Percentiles rank a stretch among this genome's conserved stretches.
These are phyloP conservation scores for Holotrichia oblita DNA, from an alignment of 1,140 invertebrate genomes.

Conservation along the genomic window DNA sequence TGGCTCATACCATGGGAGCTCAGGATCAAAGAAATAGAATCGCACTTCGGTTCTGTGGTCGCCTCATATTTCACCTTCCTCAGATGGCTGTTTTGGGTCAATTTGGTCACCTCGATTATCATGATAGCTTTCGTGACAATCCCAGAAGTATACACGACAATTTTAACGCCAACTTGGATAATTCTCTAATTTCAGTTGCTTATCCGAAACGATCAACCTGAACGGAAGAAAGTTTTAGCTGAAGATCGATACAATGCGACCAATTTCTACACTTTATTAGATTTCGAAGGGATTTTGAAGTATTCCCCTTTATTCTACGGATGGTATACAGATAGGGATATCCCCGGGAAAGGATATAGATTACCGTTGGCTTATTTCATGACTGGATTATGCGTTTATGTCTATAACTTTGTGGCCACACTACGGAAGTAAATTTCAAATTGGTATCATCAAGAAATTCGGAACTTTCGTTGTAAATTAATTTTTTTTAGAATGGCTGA, in stretches of 20 bases:
- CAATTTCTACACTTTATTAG: constrained; percentile 88
- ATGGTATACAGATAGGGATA: constrained; percentile 86
- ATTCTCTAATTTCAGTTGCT: constrained; percentile 55
- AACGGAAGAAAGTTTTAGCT: constrained; percentile 80
- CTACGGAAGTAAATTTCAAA: constrained; percentile 84
- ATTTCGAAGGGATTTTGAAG: constrained; percentile 92
- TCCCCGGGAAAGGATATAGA: constrained; percentile 77
- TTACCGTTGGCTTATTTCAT: constrained; percentile 95
- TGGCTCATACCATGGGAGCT: constrained; percentile 94
- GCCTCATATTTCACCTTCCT: constrained; percentile 98
- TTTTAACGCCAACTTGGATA: not conserved
- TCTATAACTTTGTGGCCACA: constrained; percentile 94
- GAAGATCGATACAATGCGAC: constrained; percentile 80
- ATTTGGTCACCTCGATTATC: constrained; percentile 86
- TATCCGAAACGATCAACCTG: constrained; percentile 68
- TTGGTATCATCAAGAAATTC: not conserved
- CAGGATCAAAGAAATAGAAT: constrained; percentile 96
- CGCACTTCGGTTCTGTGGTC: constrained; percentile 97
- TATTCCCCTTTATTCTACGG: constrained; percentile 98
- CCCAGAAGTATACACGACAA: constrained; percentile 85
- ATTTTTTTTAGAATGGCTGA: constrained; percentile 88
- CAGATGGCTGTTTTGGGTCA: constrained; percentile 97
- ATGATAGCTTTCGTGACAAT: constrained; percentile 91
- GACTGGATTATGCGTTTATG: constrained; percentile 86
- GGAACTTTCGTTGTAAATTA: not conserved